Evolutionary conservation across 2,797 vertebrate genomes (phyloP).

Genomic region (Pseudochirops cupreus): DNA sequence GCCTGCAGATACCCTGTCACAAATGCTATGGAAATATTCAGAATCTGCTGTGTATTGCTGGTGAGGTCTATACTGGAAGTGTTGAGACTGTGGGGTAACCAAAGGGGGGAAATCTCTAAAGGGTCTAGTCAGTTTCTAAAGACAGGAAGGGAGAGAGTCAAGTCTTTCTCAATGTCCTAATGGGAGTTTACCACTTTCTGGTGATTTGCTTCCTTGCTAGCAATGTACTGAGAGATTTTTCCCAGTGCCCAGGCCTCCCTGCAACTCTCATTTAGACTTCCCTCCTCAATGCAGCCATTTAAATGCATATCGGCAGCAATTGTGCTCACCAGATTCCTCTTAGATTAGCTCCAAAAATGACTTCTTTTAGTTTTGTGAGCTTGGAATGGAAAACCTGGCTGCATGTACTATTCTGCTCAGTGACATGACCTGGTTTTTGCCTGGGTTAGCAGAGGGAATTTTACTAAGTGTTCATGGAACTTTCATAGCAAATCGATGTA

Average conservation of each 20-base stretch:
- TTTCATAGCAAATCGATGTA: neutral
- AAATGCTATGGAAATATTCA: accelerated
- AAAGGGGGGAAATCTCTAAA: conserved; percentile 36
- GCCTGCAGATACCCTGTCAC: neutral
- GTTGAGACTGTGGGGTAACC: conserved; percentile 63
- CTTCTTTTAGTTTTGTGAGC: conserved; percentile 69
- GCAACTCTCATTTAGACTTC: conserved; percentile 73
- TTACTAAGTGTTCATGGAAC: neutral
- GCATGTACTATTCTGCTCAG: conserved; percentile 49
- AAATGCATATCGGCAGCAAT: conserved; percentile 76
- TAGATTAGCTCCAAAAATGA: conserved; percentile 71
- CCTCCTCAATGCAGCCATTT: conserved; percentile 73
- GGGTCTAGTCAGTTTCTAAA: conserved; percentile 46
- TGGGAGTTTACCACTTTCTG: conserved; percentile 47
- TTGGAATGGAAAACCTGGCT: conserved; percentile 59
- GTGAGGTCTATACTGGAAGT: conserved; percentile 52
- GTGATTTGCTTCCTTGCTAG: conserved; percentile 70
- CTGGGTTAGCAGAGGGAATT: neutral
- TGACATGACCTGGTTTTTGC: conserved; percentile 66
- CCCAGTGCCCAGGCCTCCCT: conserved; percentile 69
- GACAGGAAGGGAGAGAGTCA: neutral
- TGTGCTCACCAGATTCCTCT: conserved; percentile 68
- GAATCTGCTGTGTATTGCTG: neutral
- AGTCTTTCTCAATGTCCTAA: conserved; percentile 52
- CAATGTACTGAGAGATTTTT: conserved; percentile 59